Conservation (phyloP, 2,113 vertebrate genomes). For the Sinocyclocheilus anophthalmus region DNA sequence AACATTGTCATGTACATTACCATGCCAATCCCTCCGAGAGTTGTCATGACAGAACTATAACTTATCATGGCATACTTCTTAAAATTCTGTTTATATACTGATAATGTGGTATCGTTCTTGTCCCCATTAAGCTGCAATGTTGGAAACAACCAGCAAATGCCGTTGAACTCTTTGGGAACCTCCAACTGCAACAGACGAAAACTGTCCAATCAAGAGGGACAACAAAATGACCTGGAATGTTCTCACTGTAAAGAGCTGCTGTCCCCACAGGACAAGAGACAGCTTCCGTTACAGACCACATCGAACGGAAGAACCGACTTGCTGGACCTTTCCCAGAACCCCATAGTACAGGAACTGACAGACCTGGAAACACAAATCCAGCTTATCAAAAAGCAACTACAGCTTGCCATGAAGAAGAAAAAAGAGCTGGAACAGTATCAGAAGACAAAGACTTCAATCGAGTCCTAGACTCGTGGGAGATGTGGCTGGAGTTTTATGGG, state of each 20-base stretch:
- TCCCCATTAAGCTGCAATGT: slow-evolving; percentile 79
- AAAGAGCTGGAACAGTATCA: slow-evolving; percentile 91
- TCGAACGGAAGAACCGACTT: slow-evolving; percentile 89
- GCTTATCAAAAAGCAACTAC: slow-evolving; percentile 92
- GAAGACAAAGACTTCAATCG: slow-evolving; percentile 74
- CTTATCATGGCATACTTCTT: neutral
- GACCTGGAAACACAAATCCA: slow-evolving; percentile 93
- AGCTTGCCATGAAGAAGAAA: slow-evolving; percentile 90
- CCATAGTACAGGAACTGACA: slow-evolving; percentile 85
- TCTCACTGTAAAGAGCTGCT: slow-evolving; percentile 79
- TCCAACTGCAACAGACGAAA: slow-evolving; percentile 79
- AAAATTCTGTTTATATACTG: neutral
- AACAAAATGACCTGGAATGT: slow-evolving; percentile 77
- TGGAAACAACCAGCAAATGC: slow-evolving; percentile 81
- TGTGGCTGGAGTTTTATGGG: slow-evolving; percentile 7
- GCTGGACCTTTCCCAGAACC: slow-evolving; percentile 73
- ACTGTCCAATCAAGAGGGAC: slow-evolving; percentile 76
- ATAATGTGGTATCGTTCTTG: slow-evolving; percentile 29
- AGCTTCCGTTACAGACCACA: slow-evolving; percentile 75
- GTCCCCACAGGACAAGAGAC: slow-evolving; percentile 76
- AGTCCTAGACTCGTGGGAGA: slow-evolving; percentile 41
- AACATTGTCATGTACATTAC: too few species aligned
- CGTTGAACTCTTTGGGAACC: slow-evolving; percentile 82
- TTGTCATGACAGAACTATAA: neutral
- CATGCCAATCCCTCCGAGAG: too few species aligned